Percentiles rank a stretch among this genome's conserved stretches.
phyloP scores from a whole-genome alignment of 2,888 invertebrate species.

The Acleris laterana region DNA sequence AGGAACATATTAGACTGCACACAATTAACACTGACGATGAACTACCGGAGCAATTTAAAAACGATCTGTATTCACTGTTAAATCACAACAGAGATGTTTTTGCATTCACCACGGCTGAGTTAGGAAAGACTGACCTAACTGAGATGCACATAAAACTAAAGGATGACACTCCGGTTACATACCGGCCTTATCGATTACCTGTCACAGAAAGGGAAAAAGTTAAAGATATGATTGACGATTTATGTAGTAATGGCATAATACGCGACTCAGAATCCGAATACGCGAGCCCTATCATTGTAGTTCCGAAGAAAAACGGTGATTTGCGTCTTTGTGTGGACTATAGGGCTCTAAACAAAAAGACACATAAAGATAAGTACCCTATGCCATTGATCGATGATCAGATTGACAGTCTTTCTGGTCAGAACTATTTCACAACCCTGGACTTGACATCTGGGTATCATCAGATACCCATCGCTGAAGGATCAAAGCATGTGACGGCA shows the following conservation, averaged over 20 bases:
- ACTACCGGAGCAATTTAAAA: neutral
- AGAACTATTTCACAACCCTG: slow-evolving; percentile 45
- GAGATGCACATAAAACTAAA: slow-evolving; percentile 37
- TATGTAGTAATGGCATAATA: slow-evolving; percentile 2
- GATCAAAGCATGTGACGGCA: slow-evolving; percentile 47
- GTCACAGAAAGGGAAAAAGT: slow-evolving; percentile 12
- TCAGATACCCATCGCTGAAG: slow-evolving; percentile 14
- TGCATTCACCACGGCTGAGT: slow-evolving; percentile 21
- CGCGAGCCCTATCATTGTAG: slow-evolving; percentile 11
- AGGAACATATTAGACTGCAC: neutral
- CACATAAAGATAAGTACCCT: slow-evolving; percentile 46
- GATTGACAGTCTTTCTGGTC: slow-evolving; percentile 44
- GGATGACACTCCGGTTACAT: slow-evolving; percentile 31
- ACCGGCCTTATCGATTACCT: slow-evolving; percentile 34
- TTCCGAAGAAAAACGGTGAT: slow-evolving; percentile 42
- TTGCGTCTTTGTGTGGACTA: slow-evolving; percentile 45
- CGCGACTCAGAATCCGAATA: slow-evolving; percentile 12
- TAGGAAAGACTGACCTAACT: slow-evolving; percentile 28
- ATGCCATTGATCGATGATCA: slow-evolving; percentile 49
- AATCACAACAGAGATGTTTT: slow-evolving; percentile 32
- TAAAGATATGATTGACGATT: slow-evolving; percentile 7
- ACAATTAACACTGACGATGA: slow-evolving; percentile 8
- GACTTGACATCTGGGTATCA: slow-evolving; percentile 14
- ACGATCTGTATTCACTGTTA: slow-evolving; percentile 11
- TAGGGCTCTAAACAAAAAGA: slow-evolving; percentile 37